Evolutionary conservation across 23 tunicate genomes (phyloP).

Genomic region (Trididemnum nubilum): DNA sequence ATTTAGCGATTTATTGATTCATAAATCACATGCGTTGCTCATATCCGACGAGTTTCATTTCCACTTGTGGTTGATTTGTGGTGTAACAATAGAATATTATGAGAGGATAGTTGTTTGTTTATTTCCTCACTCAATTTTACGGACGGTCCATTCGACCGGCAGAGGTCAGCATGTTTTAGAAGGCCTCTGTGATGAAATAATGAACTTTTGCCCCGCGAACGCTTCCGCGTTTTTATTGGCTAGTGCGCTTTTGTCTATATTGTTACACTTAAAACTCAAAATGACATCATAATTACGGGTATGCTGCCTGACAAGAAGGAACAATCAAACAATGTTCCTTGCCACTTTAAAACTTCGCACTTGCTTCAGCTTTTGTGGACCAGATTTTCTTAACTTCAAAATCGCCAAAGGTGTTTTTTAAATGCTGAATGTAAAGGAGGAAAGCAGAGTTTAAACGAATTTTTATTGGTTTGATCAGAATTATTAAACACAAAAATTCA

Average conservation of each 20-base stretch:
- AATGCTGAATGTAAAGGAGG: too few species aligned
- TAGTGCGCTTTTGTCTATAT: background rate
- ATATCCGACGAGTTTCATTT: background rate
- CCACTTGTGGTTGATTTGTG: too few species aligned
- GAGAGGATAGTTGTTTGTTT: background rate
- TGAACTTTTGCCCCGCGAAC: slow-evolving; percentile 10
- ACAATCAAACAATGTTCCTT: too few species aligned
- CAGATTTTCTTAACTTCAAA: too few species aligned
- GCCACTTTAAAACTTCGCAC: too few species aligned
- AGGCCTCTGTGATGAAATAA: background rate
- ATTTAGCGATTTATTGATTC: background rate
- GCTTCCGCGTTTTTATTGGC: slow-evolving; percentile 7
- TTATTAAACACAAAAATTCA: too few species aligned
- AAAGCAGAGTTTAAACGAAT: too few species aligned
- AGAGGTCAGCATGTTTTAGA: slow-evolving; percentile 6
- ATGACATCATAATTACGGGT: background rate
- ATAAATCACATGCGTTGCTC: background rate
- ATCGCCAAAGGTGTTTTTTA: too few species aligned
- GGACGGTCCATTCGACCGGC: background rate
- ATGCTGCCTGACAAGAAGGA: background rate
- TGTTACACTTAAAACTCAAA: background rate
- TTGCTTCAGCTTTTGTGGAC: too few species aligned
- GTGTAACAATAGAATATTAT: background rate
- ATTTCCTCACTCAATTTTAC: background rate
- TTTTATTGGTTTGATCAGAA: too few species aligned